These are phyloP conservation scores for Halictus rubicundus DNA, from an alignment of 1,140 invertebrate genomes.

Conservation along the genomic window DNA sequence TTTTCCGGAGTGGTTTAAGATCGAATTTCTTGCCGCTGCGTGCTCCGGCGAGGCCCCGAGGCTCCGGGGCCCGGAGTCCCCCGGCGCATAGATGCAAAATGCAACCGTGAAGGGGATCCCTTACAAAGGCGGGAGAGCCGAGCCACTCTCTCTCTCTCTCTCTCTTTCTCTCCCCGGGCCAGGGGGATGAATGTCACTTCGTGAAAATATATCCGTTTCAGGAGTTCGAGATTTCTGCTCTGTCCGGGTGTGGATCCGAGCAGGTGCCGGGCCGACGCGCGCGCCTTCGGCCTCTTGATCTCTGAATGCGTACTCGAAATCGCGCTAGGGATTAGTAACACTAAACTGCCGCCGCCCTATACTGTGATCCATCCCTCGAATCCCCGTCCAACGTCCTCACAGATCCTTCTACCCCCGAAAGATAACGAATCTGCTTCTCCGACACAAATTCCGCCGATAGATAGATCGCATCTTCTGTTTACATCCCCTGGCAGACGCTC, in stretches of 20 bases:
- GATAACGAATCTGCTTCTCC: constrained; percentile 1
- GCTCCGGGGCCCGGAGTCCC: not conserved
- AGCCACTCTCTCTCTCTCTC: constrained; percentile 36
- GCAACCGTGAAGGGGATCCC: constrained; percentile 73
- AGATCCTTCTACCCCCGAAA: not conserved
- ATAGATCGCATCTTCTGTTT: too few species aligned
- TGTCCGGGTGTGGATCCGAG: not conserved
- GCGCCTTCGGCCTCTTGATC: constrained; percentile 23
- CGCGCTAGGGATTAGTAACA: constrained; percentile 68
- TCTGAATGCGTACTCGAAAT: constrained; percentile 49
- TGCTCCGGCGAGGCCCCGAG: constrained; percentile 38
- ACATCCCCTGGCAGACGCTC: too few species aligned
- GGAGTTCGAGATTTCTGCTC: constrained; percentile 67
- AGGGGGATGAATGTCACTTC: constrained; percentile 76
- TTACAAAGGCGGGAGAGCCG: constrained; percentile 76
- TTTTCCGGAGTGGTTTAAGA: constrained; percentile 64
- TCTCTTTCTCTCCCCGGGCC: not conserved
- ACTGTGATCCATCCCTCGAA: not conserved
- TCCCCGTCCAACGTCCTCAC: not conserved
- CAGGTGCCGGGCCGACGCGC: constrained; percentile 16
- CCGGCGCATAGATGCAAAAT: constrained; percentile 73
- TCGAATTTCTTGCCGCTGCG: constrained; percentile 76
- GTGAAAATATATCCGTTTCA: constrained; percentile 81
- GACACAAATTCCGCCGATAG: not conserved
- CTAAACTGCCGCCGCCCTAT: constrained; percentile 55